A percentile compares a stretch with the other conserved stretches of the same genome.
Conservation (phyloP, 2,113 vertebrate species). For the Oryzias melastigma region DNA sequence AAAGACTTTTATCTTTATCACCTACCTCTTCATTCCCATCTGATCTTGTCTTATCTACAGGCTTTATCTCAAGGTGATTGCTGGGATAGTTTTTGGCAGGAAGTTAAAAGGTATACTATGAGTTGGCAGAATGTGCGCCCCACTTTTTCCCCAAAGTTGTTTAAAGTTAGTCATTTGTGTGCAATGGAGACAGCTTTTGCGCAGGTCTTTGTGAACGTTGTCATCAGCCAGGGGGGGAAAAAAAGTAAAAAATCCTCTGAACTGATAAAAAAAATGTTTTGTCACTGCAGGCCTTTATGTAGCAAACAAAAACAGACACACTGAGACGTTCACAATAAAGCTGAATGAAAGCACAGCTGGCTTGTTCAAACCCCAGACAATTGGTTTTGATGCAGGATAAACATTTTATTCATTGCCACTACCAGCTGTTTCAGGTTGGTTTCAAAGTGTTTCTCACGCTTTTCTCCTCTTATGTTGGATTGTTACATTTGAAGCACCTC, state of each 20-base stretch:
- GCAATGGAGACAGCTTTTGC: neutral
- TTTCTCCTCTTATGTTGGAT: slow-evolving; percentile 46
- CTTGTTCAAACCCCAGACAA: slow-evolving; percentile 60
- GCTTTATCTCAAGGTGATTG: slow-evolving; percentile 71
- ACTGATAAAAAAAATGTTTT: slow-evolving; percentile 64
- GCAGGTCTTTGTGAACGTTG: slow-evolving; percentile 18
- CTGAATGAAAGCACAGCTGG: slow-evolving; percentile 64
- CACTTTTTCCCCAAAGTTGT: slow-evolving; percentile 59
- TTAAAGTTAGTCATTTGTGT: slow-evolving; percentile 53
- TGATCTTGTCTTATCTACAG: slow-evolving; percentile 65
- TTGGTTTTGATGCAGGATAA: slow-evolving; percentile 59
- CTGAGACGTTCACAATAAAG: slow-evolving; percentile 38
- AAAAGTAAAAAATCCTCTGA: slow-evolving; percentile 11
- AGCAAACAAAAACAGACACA: slow-evolving; percentile 53
- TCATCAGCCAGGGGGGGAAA: slow-evolving; percentile 38
- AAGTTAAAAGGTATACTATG: slow-evolving; percentile 63
- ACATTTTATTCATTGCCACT: slow-evolving; percentile 52
- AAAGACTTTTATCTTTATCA: slow-evolving; percentile 61
- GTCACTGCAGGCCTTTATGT: slow-evolving; percentile 52
- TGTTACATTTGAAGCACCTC: slow-evolving; percentile 58
- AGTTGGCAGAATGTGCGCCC: slow-evolving; percentile 62
- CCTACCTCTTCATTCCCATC: slow-evolving; percentile 60
- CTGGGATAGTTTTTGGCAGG: slow-evolving; percentile 55
- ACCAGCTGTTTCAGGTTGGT: slow-evolving; percentile 57
- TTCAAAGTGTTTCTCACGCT: slow-evolving; percentile 41